phyloP scores from a whole-genome alignment of 2,797 vertebrate species.

The Sebastes oblongus region DNA sequence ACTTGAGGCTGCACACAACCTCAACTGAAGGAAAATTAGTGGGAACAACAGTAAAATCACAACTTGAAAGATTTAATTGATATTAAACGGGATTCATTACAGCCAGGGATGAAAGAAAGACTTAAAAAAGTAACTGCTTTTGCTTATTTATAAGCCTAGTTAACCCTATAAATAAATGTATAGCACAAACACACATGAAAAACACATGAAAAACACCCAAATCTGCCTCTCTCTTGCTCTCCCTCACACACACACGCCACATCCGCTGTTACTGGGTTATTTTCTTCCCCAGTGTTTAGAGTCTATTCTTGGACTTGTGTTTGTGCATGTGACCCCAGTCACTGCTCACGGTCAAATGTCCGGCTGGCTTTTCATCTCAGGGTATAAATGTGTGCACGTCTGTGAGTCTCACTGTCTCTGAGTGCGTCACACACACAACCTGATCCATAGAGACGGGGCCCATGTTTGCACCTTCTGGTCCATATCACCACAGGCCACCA shows the following conservation, averaged over 20 bases:
- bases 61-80: constrained; percentile 29
- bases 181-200: not conserved
- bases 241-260: constrained; percentile 5
- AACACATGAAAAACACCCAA: not conserved
- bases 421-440: constrained; percentile 46
- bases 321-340: constrained; percentile 71
- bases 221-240: not conserved
- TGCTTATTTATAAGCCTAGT: constrained; percentile 27
- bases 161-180: constrained; percentile 21
- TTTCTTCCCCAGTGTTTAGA: constrained; percentile 76
- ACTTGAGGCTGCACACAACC: constrained; percentile 23
- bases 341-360: constrained; percentile 59
- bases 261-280: constrained; percentile 66
- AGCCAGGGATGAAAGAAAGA: constrained; percentile 28
- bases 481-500: not conserved
- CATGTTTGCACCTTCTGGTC: constrained; percentile 34
- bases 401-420: constrained; percentile 15
- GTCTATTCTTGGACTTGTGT: constrained; percentile 75
- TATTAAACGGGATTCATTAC: constrained; percentile 48
- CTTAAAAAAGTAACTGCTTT: not conserved
- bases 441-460: constrained; percentile 22
- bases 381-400: constrained; percentile 18
- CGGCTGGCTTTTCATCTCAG: constrained; percentile 55
- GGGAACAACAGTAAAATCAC: constrained; percentile 32
- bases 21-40: constrained; percentile 40